Percentiles rank a stretch among this genome's conserved stretches.
phyloP scores from a whole-genome alignment of 2,797 vertebrate genomes.

The Mormyrops boulengeri region DNA sequence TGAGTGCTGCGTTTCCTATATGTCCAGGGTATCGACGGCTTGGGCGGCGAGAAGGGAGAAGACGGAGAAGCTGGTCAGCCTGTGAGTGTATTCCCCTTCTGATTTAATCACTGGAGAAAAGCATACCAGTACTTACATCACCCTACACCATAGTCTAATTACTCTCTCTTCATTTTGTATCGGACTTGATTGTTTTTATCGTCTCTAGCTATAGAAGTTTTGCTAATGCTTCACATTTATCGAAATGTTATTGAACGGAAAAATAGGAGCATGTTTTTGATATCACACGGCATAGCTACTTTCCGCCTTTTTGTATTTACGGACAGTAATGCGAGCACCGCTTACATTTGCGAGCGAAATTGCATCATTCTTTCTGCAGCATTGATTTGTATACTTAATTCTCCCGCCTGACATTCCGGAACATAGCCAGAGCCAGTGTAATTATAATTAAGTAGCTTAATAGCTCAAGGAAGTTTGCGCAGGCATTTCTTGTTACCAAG shows the following conservation, averaged over 20 bases:
- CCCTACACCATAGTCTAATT: not conserved
- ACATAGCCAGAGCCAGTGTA: not conserved
- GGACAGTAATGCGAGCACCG: not conserved
- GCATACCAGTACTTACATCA: not conserved
- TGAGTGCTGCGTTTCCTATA: not conserved
- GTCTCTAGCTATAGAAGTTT: not conserved
- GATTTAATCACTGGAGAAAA: not conserved
- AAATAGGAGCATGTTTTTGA: not conserved
- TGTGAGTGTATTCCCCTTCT: conserved; percentile 59
- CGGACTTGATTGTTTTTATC: not conserved
- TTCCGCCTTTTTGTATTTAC: not conserved
- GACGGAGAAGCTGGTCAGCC: conserved; percentile 91
- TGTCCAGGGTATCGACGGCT: conserved; percentile 82
- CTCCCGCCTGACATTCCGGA: not conserved
- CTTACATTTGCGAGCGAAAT: not conserved
- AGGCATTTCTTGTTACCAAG: not conserved
- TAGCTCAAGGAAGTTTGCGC: not conserved
- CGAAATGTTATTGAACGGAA: not conserved
- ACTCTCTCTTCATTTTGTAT: not conserved
- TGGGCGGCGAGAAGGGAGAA: conserved; percentile 88
- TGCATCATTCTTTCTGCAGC: not conserved
- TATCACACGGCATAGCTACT: not conserved
- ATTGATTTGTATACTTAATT: not conserved
- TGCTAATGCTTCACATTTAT: not conserved
- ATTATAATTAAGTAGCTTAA: conserved; percentile 15